A percentile compares a stretch with the other conserved stretches of the same genome.
phyloP scores from a whole-genome alignment of 2,888 invertebrate species.

The Neoascia interrupta region DNA sequence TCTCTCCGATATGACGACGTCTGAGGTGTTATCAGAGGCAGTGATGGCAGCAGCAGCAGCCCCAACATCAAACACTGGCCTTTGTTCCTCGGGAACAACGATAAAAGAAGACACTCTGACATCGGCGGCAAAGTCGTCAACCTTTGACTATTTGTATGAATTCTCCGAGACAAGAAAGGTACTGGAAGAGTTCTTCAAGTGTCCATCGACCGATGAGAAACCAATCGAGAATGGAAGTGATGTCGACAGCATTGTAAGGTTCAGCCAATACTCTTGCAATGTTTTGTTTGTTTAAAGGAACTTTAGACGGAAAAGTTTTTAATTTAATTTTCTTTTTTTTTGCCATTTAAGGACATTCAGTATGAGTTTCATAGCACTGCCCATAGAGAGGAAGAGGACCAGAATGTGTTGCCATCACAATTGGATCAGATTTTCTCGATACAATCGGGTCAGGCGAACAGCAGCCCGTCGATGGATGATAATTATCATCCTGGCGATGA shows the following conservation, averaged over 20 bases:
- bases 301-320: slow-evolving; percentile 26
- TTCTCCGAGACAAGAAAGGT: slow-evolving; percentile 95
- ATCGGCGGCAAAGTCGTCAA: slow-evolving; percentile 80
- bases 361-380: slow-evolving; percentile 80
- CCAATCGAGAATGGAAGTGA: slow-evolving; percentile 80
- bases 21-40: slow-evolving; percentile 74
- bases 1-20: slow-evolving; percentile 78
- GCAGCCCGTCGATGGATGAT: slow-evolving; percentile 72
- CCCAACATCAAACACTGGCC: slow-evolving; percentile 34
- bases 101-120: slow-evolving; percentile 48
- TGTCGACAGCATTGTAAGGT: slow-evolving; percentile 79
- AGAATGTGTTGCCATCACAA: slow-evolving; percentile 71
- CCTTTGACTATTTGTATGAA: slow-evolving; percentile 93
- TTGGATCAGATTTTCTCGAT: slow-evolving; percentile 71
- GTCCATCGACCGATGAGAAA: slow-evolving; percentile 85
- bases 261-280: slow-evolving; percentile 24
- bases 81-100: slow-evolving; percentile 63
- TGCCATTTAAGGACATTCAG: slow-evolving; percentile 80
- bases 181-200: slow-evolving; percentile 93
- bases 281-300: not conserved
- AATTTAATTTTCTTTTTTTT: slow-evolving; percentile 14
- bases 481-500: slow-evolving; percentile 74
- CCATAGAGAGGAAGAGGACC: slow-evolving; percentile 73
- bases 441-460: slow-evolving; percentile 69
- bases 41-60: slow-evolving; percentile 25